These are phyloP conservation scores for Odobenus rosmarus DNA, from an alignment of 2,113 vertebrate species.

Conservation along the genomic window DNA sequence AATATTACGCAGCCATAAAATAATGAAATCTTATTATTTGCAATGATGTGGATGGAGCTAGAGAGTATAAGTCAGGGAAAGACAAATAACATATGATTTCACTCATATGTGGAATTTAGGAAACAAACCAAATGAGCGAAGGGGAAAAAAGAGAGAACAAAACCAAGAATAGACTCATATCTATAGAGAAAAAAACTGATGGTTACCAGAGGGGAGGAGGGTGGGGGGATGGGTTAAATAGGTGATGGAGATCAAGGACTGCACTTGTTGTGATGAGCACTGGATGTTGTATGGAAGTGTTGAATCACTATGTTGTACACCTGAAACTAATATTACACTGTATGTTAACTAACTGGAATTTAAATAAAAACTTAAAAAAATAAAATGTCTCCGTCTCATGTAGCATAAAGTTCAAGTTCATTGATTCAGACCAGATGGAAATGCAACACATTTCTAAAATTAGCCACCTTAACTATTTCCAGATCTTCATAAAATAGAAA, in stretches of 20 bases:
- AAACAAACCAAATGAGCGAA: neutral
- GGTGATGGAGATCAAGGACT: neutral
- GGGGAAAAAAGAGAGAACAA: neutral
- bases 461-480: conserved; percentile 66
- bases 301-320: neutral
- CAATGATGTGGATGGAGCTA: neutral
- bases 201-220: neutral
- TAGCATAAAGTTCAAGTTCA: conserved; percentile 59
- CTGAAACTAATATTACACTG: neutral
- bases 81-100: neutral
- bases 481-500: conserved; percentile 63
- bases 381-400: conserved; percentile 58
- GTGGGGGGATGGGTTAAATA: neutral
- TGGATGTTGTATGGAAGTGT: neutral
- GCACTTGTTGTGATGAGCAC: neutral
- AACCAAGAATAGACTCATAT: neutral
- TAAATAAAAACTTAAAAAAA: neutral
- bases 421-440: conserved; percentile 73
- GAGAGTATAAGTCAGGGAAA: neutral
- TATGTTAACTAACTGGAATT: neutral
- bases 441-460: conserved; percentile 68
- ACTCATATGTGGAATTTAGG: neutral
- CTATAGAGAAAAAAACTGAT: neutral
- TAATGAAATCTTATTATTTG: neutral
- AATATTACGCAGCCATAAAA: neutral